Conservation (phyloP, 2,113 vertebrate species). For the Albula goreensis region DNA sequence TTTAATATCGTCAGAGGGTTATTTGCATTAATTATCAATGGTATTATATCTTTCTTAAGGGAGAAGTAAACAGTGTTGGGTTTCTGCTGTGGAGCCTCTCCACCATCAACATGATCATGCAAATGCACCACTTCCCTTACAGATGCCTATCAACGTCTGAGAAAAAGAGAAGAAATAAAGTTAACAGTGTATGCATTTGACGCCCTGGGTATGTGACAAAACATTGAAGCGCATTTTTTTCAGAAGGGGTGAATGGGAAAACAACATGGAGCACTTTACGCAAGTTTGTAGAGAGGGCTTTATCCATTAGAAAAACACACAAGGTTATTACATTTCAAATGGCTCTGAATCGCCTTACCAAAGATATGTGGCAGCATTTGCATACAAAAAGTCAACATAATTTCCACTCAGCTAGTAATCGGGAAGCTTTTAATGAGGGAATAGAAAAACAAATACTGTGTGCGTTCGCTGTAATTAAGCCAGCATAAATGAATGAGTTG, state of each 20-base stretch:
- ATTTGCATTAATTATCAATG: slow-evolving; percentile 14
- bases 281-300: not conserved
- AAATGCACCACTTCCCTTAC: not conserved
- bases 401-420: not conserved
- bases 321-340: slow-evolving; percentile 10
- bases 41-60: not conserved
- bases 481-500: slow-evolving; percentile 7
- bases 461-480: slow-evolving; percentile 7
- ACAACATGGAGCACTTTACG: not conserved
- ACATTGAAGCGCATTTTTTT: not conserved
- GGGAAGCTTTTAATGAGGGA: slow-evolving; percentile 19
- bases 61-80: not conserved
- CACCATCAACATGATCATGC: not conserved
- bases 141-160: not conserved
- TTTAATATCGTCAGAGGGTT: not conserved
- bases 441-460: not conserved
- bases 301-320: not conserved
- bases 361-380: slow-evolving; percentile 4
- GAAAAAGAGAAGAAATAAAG: slow-evolving; percentile 9
- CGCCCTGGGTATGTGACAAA: not conserved
- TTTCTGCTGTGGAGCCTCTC: not conserved
- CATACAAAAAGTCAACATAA: slow-evolving; percentile 19
- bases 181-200: not conserved
- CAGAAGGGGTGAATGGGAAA: not conserved
- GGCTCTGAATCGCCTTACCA: not conserved